These are phyloP conservation scores for Callimico goeldii DNA, from an alignment of 2,797 vertebrate species.

Conservation along the genomic window DNA sequence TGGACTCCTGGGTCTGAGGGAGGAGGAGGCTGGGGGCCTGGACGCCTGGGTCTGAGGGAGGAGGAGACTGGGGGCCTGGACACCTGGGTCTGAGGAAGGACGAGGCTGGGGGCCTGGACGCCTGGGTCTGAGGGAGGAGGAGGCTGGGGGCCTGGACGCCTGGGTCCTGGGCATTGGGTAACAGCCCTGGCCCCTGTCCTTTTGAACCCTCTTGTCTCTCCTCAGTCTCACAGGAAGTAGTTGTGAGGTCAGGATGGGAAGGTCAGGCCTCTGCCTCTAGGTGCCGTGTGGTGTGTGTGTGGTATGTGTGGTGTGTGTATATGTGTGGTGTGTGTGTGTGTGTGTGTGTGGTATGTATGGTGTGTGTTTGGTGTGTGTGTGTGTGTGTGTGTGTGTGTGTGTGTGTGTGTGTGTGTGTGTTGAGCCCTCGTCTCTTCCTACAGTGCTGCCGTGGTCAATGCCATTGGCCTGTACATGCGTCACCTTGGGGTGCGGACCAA, in stretches of 20 bases:
- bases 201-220: neutral
- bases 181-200: neutral
- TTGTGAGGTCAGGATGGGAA: neutral
- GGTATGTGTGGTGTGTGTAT: neutral
- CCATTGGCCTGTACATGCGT: conserved; percentile 92
- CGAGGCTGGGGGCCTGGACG: neutral
- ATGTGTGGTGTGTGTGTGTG: too few relatives aligned
- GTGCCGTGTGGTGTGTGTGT: neutral
- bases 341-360: neutral
- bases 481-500: conserved; percentile 93
- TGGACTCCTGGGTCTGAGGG: rapidly evolving
- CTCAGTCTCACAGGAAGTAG: neutral
- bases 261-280: neutral
- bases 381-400: too few relatives aligned
- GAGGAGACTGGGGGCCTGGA: too few relatives aligned
- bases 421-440: neutral
- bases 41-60: neutral
- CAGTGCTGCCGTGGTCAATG: conserved; percentile 90
- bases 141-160: neutral
- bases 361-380: too few relatives aligned
- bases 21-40: neutral
- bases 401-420: neutral
- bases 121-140: neutral
- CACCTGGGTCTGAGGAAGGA: rapidly evolving
- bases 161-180: too few relatives aligned